Percentiles rank a stretch among this genome's conserved stretches.
phyloP scores from a whole-genome alignment of 2,797 vertebrate species.

The Mareca penelope region DNA sequence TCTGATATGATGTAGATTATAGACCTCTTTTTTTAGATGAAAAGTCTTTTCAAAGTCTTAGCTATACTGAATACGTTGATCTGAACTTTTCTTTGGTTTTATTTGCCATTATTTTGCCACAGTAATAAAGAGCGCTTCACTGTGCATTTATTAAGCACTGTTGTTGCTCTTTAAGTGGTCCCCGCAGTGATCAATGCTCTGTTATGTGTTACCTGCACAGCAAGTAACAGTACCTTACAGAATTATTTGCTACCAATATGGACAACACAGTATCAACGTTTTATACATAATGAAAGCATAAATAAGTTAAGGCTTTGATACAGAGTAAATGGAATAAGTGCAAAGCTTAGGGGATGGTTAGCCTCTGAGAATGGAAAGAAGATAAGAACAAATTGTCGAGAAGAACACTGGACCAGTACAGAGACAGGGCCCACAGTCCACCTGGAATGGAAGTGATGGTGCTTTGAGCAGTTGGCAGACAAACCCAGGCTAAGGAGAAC shows the following conservation, averaged over 20 bases:
- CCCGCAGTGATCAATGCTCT: not conserved
- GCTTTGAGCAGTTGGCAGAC: not conserved
- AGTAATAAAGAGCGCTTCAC: not conserved
- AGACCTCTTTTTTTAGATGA: not conserved
- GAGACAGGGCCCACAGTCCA: not conserved
- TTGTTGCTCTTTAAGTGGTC: not conserved
- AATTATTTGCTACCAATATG: not conserved
- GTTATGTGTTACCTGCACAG: not conserved
- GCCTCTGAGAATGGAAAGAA: not conserved
- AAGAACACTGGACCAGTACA: not conserved
- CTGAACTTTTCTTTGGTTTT: not conserved
- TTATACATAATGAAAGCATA: not conserved
- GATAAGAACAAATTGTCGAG: not conserved
- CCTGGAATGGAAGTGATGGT: not conserved
- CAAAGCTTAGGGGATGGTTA: not conserved
- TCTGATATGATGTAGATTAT: not conserved
- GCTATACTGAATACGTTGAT: not conserved
- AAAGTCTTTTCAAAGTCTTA: not conserved
- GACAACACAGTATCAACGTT: not conserved
- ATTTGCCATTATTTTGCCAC: not conserved
- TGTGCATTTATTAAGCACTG: accelerated
- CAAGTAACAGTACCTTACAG: not conserved
- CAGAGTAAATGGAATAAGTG: not conserved
- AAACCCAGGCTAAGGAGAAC: not conserved
- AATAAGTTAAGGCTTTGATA: not conserved